A percentile compares a stretch with the other conserved stretches of the same genome.
Conservation (phyloP, 2,888 invertebrate genomes). For the Andrena haemorrhoa region DNA sequence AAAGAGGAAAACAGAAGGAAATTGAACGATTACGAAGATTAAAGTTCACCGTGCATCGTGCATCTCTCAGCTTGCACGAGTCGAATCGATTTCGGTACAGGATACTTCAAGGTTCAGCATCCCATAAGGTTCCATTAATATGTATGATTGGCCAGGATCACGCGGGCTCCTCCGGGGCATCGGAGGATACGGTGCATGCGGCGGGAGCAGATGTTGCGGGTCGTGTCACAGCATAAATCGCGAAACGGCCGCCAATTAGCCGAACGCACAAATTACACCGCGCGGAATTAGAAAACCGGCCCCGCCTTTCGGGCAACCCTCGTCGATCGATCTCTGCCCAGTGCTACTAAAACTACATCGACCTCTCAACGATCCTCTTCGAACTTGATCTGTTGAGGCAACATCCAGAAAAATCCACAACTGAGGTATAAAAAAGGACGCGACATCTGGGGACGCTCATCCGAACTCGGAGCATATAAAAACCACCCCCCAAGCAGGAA, state of each 20-base stretch:
- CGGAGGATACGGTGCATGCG: slow-evolving; percentile 42
- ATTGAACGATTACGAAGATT: not conserved
- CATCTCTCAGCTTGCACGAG: slow-evolving; percentile 12
- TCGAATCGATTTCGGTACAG: slow-evolving; percentile 66
- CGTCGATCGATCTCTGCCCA: not conserved
- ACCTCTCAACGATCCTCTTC: not conserved
- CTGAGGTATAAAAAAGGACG: no score
- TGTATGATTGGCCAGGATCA: slow-evolving; percentile 79
- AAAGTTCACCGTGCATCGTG: slow-evolving; percentile 7
- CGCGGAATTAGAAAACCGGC: slow-evolving; percentile 67
- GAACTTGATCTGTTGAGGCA: not conserved
- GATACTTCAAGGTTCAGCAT: slow-evolving; percentile 50
- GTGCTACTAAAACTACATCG: slow-evolving; percentile 16
- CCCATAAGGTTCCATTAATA: slow-evolving; percentile 78
- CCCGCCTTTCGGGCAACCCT: slow-evolving; percentile 29
- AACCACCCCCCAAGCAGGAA: no score
- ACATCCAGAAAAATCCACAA: not conserved
- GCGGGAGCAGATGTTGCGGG: slow-evolving; percentile 65
- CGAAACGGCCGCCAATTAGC: slow-evolving; percentile 75
- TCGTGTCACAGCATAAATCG: slow-evolving; percentile 70
- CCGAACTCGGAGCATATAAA: not conserved
- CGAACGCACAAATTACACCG: slow-evolving; percentile 70
- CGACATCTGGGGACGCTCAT: not conserved
- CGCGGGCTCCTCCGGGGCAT: slow-evolving; percentile 71
- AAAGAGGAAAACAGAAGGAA: not conserved